Evolutionary conservation across 2,888 invertebrate species (phyloP), one percentile per base, ranked within the genome.

Genomic region (Ctena decussata): DNA sequence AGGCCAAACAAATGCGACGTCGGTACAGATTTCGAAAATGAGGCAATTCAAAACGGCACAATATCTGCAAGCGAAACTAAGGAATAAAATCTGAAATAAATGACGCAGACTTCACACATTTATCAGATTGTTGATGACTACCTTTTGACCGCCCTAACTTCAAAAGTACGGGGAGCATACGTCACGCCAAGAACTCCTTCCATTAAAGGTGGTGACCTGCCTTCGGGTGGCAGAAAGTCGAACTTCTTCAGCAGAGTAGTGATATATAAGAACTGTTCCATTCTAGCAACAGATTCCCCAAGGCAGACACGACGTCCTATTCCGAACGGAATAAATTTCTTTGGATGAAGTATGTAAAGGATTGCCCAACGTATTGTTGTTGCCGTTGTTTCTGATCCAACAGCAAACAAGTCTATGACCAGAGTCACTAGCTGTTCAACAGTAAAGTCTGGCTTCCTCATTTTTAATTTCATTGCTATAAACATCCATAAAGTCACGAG

Each of bases 291-390:
- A 21, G 78, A 37, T 71, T 89, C 87, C 5, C 87, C 87, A 37
- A 81, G 72, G 70, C 89, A 88, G 3, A 71, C 93, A n/a, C 95
- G 84, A 71, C 92, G 92, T 21, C 92, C 92, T 5, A 89, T 73
- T 8, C 84, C 86, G 80, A 92, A 92, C 1, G 92, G 91, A n/a
- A 91, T 89, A 53, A 87, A 85, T 24, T 88, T 82, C 12, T 90
- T 85, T 18, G 39, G 49, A 12, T 74, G 80, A 39, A 49, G n/a
- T n/a, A 79, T 53, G 32, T 60, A 79, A 3, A 89, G 71, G n/a
- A 89, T 37, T 0, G 74, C 44, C 89, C 89, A 89, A 27, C 76
- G 65, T 15, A 89, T 70, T 3, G 84, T 84, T 11, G 80, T 87
- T 21, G 86, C 69, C 24, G 89, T 85, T 2, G 89, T 88, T 65